Percentiles rank a stretch among this genome's conserved stretches.
These are phyloP conservation scores for Falcaria lacertinaria DNA, from an alignment of 2,888 invertebrate genomes.

Conservation along the genomic window DNA sequence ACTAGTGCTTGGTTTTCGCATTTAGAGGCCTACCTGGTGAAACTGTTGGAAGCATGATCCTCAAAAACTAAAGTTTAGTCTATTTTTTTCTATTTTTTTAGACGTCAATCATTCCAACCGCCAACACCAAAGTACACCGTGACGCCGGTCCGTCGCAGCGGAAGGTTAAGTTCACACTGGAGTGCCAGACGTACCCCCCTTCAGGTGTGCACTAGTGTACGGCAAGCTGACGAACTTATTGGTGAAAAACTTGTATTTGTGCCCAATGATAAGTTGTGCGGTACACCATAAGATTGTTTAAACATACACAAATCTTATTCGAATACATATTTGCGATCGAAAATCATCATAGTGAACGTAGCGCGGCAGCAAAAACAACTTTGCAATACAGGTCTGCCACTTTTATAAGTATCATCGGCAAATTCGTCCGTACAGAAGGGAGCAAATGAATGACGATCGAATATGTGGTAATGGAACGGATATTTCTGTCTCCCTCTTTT, in stretches of 20 bases:
- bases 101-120: conserved; percentile 31
- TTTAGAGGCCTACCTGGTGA: too few species aligned
- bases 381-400: too few species aligned
- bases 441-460: too few species aligned
- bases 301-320: conserved; percentile 4
- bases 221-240: conserved; percentile 29
- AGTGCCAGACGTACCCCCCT: conserved; percentile 26
- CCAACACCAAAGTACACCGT: conserved; percentile 46
- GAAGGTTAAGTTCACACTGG: conserved; percentile 36
- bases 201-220: conserved; percentile 30
- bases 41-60: too few species aligned
- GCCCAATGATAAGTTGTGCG: conserved; percentile 34
- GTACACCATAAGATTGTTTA: conserved; percentile 30
- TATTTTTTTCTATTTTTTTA: conserved; percentile 14
- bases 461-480: too few species aligned
- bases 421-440: too few species aligned
- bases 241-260: conserved; percentile 29
- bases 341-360: too few species aligned
- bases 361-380: too few species aligned
- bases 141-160: conserved; percentile 74
- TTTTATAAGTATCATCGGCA: too few species aligned
- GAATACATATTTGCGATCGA: too few species aligned
- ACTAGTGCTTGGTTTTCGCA: too few species aligned
- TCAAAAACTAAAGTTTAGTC: not conserved
- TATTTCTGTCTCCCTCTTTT: too few species aligned